phyloP scores from a whole-genome alignment of 2,113 vertebrate genomes.

The Syrrhaptes paradoxus region DNA sequence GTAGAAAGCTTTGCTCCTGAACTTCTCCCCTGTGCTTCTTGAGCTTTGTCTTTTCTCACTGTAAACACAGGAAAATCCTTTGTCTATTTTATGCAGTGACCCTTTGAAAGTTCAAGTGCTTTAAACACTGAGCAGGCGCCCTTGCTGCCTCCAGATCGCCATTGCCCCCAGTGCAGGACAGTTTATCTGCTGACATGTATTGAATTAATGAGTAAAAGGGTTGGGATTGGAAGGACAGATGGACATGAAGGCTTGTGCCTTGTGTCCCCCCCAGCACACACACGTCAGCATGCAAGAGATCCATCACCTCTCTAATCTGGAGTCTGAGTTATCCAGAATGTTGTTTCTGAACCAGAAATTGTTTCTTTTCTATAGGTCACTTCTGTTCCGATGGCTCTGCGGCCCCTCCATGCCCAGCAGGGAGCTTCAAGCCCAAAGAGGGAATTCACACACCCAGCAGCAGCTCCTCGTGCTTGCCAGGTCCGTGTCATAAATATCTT shows the following conservation, averaged over 20 bases:
- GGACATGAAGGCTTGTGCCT: neutral
- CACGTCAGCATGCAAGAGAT: neutral
- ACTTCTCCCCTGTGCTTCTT: neutral
- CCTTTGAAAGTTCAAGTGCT: neutral
- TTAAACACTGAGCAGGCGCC: neutral
- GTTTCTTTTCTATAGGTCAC: slow-evolving; percentile 66
- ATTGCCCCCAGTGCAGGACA: neutral
- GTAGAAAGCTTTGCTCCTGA: neutral
- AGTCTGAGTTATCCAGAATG: neutral
- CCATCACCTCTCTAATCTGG: neutral
- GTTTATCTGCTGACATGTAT: neutral
- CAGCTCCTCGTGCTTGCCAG: slow-evolving; percentile 77
- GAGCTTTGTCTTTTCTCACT: neutral
- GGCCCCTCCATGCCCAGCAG: slow-evolving; percentile 74
- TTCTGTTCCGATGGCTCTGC: slow-evolving; percentile 73
- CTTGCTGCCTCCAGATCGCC: neutral
- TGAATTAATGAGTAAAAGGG: neutral
- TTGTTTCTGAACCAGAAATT: fast-evolving
- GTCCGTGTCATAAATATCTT: slow-evolving; percentile 49
- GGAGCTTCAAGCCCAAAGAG: slow-evolving; percentile 77
- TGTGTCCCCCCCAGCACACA: neutral
- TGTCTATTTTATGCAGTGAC: neutral
- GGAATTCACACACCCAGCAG: slow-evolving; percentile 65
- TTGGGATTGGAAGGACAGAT: neutral
- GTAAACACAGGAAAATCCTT: neutral